Conservation (phyloP, 2,797 vertebrate genomes). For the Alcedo atthis region DNA sequence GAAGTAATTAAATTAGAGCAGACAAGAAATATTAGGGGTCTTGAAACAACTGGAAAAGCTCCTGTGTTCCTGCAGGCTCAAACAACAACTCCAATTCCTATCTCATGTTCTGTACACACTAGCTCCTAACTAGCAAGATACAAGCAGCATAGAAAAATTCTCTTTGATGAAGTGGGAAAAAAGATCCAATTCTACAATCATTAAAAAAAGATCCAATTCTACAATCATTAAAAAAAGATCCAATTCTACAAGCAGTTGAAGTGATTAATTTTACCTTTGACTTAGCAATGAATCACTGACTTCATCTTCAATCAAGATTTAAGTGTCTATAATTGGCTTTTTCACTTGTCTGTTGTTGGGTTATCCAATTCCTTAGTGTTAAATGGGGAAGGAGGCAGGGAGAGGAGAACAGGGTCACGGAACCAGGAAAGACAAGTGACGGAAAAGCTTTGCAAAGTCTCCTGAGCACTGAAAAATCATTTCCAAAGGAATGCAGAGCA, state of each 20-base stretch:
- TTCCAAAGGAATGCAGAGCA: not conserved
- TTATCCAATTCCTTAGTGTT: not conserved
- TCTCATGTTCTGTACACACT: not conserved
- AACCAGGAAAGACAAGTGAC: not conserved
- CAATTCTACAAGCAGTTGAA: conserved; percentile 21
- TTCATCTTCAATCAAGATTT: not conserved
- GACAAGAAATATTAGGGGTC: not conserved
- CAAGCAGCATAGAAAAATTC: conserved; percentile 42
- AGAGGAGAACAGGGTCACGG: not conserved
- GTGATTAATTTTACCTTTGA: conserved; percentile 39
- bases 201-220: not conserved
- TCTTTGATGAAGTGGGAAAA: conserved; percentile 35
- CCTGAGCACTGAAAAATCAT: conserved; percentile 21
- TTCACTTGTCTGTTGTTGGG: not conserved
- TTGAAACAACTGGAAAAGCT: conserved; percentile 30
- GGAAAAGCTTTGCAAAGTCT: not conserved
- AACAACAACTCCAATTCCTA: conserved; percentile 13
- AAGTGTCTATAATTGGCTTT: not conserved
- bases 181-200: not conserved
- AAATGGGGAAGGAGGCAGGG: not conserved
- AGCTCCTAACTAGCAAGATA: not conserved
- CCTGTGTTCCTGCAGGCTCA: not conserved
- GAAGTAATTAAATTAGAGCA: not conserved
- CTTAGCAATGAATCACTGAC: not conserved
- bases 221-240: not conserved